Evolutionary conservation across 2,797 vertebrate species (phyloP).

Genomic region (Mycteria americana): DNA sequence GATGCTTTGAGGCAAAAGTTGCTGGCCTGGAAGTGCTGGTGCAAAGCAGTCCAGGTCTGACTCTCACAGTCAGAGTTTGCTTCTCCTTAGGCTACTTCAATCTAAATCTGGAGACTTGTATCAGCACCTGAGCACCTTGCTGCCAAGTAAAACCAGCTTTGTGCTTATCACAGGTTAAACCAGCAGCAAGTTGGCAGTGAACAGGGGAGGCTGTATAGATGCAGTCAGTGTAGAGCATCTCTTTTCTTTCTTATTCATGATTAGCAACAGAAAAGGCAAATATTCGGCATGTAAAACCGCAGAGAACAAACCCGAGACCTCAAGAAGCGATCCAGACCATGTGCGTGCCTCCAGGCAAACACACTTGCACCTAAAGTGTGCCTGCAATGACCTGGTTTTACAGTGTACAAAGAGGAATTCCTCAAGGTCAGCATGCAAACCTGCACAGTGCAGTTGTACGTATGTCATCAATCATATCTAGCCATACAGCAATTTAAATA

Average conservation of each 20-base stretch:
- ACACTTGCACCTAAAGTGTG: not conserved
- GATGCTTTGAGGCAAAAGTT: not conserved
- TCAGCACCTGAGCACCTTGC: not conserved
- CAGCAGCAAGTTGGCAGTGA: not conserved
- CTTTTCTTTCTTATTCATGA: not conserved
- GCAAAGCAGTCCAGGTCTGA: not conserved
- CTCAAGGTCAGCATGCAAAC: not conserved
- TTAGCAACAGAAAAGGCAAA: not conserved
- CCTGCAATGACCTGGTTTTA: not conserved
- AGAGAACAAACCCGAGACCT: not conserved
- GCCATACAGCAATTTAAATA: not conserved
- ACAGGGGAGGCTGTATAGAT: rapidly evolving
- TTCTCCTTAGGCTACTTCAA: not conserved
- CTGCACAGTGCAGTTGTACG: rapidly evolving
- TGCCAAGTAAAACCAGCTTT: not conserved
- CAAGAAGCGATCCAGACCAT: not conserved
- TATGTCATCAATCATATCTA: not conserved
- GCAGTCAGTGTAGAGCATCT: not conserved
- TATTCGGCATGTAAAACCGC: not conserved
- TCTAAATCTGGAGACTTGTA: not conserved
- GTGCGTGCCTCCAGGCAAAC: not conserved
- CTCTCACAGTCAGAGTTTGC: not conserved
- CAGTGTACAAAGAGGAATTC: not conserved
- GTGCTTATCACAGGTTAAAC: not conserved
- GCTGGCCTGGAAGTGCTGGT: not conserved